These are phyloP conservation scores for Oreochromis mossambicus DNA, from an alignment of 2,797 vertebrate genomes.

Conservation along the genomic window DNA sequence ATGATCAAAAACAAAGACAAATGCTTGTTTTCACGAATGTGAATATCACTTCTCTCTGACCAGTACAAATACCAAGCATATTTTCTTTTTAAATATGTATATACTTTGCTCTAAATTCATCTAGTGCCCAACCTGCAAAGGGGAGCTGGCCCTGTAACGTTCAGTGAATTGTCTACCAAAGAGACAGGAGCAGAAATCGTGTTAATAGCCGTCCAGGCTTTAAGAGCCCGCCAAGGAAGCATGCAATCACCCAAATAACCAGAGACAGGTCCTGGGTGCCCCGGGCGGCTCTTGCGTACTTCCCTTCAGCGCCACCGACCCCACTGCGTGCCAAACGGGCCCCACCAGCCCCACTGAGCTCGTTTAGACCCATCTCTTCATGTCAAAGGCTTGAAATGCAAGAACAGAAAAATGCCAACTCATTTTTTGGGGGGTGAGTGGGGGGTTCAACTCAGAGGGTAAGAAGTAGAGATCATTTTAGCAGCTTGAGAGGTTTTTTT, in stretches of 20 bases:
- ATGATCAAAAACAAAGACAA: not conserved
- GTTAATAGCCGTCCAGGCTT: slow-evolving; percentile 82
- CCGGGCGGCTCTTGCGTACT: slow-evolving; percentile 71
- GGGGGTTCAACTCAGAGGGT: not conserved
- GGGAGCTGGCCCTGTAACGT: slow-evolving; percentile 29
- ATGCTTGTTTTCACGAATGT: not conserved
- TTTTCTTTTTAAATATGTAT: not conserved
- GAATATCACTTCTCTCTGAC: not conserved
- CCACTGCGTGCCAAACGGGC: slow-evolving; percentile 51
- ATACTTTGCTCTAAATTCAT: not conserved
- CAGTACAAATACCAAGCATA: not conserved
- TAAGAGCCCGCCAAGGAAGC: slow-evolving; percentile 61
- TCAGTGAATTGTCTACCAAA: slow-evolving; percentile 67
- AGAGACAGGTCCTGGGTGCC: slow-evolving; percentile 77
- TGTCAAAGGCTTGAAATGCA: slow-evolving; percentile 28
- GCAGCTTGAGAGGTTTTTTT: not conserved
- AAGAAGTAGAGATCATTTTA: not conserved
- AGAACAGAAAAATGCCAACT: slow-evolving; percentile 41
- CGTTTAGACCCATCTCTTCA: slow-evolving; percentile 17
- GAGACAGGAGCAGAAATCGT: slow-evolving; percentile 82
- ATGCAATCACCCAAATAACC: slow-evolving; percentile 78
- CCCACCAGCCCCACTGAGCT: slow-evolving; percentile 54
- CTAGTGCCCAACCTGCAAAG: slow-evolving; percentile 26
- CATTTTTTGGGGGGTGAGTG: not conserved
- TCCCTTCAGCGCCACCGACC: slow-evolving; percentile 64